These are phyloP conservation scores for Heteromyza rotundicornis DNA, from an alignment of 2,888 invertebrate species.

Conservation along the genomic window DNA sequence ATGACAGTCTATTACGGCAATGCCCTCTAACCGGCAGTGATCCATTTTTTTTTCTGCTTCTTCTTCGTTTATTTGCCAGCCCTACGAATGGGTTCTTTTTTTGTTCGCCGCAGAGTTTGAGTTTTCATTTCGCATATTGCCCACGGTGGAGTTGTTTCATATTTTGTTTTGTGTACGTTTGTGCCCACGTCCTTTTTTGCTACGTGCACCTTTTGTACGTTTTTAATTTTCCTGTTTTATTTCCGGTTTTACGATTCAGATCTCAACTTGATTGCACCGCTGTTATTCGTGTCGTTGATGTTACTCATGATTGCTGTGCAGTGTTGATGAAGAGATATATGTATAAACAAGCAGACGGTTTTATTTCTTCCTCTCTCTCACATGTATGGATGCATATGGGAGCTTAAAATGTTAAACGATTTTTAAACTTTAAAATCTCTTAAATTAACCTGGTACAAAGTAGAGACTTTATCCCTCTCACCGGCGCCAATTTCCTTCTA, in stretches of 20 bases:
- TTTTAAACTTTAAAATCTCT: too few species aligned
- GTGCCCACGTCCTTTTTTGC: conserved; percentile 31
- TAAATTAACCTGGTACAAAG: too few species aligned
- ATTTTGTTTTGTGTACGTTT: conserved; percentile 31
- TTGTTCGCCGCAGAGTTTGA: too few species aligned
- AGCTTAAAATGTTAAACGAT: too few species aligned
- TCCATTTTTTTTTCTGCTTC: conserved; percentile 33
- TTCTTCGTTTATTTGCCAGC: too few species aligned
- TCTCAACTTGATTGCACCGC: conserved; percentile 56
- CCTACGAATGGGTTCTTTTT: too few species aligned
- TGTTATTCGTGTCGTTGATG: conserved; percentile 26
- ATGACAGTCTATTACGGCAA: conserved; percentile 18
- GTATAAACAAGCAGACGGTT: too few species aligned
- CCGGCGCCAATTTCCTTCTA: too few species aligned
- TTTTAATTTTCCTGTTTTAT: conserved; percentile 64
- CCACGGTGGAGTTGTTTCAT: conserved; percentile 43
- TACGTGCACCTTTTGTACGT: conserved; percentile 59
- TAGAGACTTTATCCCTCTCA: too few species aligned
- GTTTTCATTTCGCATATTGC: conserved; percentile 51
- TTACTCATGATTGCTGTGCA: conserved; percentile 28
- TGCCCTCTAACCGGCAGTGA: conserved; percentile 29
- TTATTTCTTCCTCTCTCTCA: too few species aligned
- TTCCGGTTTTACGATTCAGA: conserved; percentile 62
- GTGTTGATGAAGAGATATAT: conserved; percentile 16
- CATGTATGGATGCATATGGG: too few species aligned